Conservation (phyloP, 2,888 invertebrate species). For the Ophion costatus region DNA sequence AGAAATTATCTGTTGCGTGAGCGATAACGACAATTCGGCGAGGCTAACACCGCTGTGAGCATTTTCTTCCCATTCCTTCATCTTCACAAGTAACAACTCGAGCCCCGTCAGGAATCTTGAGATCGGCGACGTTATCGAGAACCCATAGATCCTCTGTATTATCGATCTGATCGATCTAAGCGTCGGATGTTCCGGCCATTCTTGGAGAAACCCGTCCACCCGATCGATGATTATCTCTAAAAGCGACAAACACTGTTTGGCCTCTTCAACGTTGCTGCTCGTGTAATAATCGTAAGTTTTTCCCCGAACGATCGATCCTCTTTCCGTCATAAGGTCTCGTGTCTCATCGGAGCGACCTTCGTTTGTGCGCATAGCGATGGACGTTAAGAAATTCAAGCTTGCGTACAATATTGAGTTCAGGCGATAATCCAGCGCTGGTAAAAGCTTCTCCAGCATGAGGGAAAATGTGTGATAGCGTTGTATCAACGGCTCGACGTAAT, state of each 20-base stretch:
- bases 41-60: slow-evolving; percentile 95
- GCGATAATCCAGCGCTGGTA: slow-evolving; percentile 85
- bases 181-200: slow-evolving; percentile 97
- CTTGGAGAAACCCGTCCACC: slow-evolving; percentile 87
- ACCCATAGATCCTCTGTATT: slow-evolving; percentile 87
- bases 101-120: slow-evolving; percentile 95
- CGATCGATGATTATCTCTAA: slow-evolving; percentile 87
- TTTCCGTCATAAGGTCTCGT: slow-evolving; percentile 41
- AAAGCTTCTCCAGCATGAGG: slow-evolving; percentile 84
- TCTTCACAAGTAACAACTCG: slow-evolving; percentile 93
- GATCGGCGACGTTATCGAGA: slow-evolving; percentile 92
- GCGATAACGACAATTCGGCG: slow-evolving; percentile 88
- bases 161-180: slow-evolving; percentile 90
- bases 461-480: slow-evolving; percentile 87
- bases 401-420: slow-evolving; percentile 85
- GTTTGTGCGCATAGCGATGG: slow-evolving; percentile 84
- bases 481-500: slow-evolving; percentile 85
- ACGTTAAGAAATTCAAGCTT: slow-evolving; percentile 85
- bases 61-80: slow-evolving; percentile 96
- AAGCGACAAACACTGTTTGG: slow-evolving; percentile 89
- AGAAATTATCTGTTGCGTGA: slow-evolving; percentile 92
- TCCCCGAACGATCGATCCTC: slow-evolving; percentile 14
- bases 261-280: slow-evolving; percentile 92
- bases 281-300: slow-evolving; percentile 90
- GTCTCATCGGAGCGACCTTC: slow-evolving; percentile 82